Evolutionary conservation across 2,888 invertebrate species (phyloP).

Genomic region (Terebella lapidaria): DNA sequence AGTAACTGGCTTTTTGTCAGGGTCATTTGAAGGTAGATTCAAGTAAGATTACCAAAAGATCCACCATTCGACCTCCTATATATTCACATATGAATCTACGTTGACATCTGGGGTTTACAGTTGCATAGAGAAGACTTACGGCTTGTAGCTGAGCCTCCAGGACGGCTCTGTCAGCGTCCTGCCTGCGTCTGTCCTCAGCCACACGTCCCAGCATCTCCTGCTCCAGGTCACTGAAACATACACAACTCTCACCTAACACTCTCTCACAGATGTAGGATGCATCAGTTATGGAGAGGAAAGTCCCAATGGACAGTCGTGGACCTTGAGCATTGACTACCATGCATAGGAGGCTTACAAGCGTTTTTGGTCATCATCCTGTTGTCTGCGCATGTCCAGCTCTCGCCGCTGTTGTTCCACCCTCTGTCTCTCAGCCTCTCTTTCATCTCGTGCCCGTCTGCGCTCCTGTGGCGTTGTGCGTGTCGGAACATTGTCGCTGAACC

Average conservation of each 20-base stretch:
- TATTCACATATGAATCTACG: too few species aligned
- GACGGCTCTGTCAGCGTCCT: constrained; percentile 31
- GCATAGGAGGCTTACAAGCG: neutral
- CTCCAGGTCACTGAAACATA: constrained; percentile 22
- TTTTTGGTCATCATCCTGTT: constrained; percentile 19
- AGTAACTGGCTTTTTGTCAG: too few species aligned
- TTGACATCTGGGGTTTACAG: too few species aligned
- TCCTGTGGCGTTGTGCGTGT: constrained; percentile 41
- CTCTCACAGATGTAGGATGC: too few species aligned
- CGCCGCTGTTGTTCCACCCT: constrained; percentile 36
- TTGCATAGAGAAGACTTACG: too few species aligned
- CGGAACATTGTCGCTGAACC: constrained; percentile 47
- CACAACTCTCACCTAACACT: neutral
- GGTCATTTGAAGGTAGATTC: too few species aligned
- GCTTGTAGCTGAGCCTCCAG: constrained; percentile 30
- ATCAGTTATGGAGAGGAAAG: too few species aligned
- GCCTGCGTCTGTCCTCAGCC: constrained; percentile 32
- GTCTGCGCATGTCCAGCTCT: constrained; percentile 32
- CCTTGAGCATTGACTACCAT: too few species aligned
- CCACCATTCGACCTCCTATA: too few species aligned
- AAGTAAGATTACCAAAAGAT: too few species aligned
- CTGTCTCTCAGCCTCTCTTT: constrained; percentile 44
- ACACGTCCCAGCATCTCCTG: constrained; percentile 25
- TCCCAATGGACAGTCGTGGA: too few species aligned
- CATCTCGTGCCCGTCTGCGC: constrained; percentile 40